Percentiles rank a stretch among this genome's conserved stretches.
phyloP scores from a whole-genome alignment of 2,797 vertebrate genomes.

The Apogon talboti region DNA sequence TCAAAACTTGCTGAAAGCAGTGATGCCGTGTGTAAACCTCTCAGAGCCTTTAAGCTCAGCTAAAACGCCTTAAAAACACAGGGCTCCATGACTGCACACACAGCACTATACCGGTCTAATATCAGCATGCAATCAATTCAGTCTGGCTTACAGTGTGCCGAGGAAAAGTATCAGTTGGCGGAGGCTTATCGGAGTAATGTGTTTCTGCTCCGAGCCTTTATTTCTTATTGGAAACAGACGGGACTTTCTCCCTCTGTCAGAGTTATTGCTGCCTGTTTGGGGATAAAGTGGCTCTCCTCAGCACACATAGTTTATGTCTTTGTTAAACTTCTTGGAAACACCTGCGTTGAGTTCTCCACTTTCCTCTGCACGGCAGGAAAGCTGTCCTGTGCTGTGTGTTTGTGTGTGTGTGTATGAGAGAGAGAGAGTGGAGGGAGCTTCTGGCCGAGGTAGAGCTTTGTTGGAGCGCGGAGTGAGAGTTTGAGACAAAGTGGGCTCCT shows the following conservation, averaged over 20 bases:
- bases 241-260: constrained; percentile 39
- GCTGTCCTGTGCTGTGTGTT: constrained; percentile 22
- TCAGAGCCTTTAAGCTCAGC: neutral
- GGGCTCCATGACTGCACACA: constrained; percentile 18
- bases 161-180: constrained; percentile 39
- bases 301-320: constrained; percentile 66
- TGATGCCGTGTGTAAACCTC: neutral
- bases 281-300: constrained; percentile 46
- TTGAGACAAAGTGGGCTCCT: constrained; percentile 83
- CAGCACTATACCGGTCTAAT: constrained; percentile 1
- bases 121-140: constrained; percentile 19
- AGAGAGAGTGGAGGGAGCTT: constrained; percentile 13
- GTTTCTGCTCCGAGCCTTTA: constrained; percentile 9
- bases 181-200: constrained; percentile 23
- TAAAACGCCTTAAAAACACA: constrained; percentile 14
- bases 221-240: constrained; percentile 51
- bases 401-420: constrained; percentile 16
- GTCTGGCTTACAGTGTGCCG: neutral
- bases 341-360: constrained; percentile 72
- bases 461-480: constrained; percentile 56
- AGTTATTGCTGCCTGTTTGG: constrained; percentile 46
- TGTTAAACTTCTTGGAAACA: constrained; percentile 79
- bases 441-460: constrained; percentile 25
- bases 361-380: constrained; percentile 69
- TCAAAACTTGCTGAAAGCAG: constrained; percentile 10